phyloP scores from a whole-genome alignment of 2,888 invertebrate genomes.

The Chydorus sphaericus region DNA sequence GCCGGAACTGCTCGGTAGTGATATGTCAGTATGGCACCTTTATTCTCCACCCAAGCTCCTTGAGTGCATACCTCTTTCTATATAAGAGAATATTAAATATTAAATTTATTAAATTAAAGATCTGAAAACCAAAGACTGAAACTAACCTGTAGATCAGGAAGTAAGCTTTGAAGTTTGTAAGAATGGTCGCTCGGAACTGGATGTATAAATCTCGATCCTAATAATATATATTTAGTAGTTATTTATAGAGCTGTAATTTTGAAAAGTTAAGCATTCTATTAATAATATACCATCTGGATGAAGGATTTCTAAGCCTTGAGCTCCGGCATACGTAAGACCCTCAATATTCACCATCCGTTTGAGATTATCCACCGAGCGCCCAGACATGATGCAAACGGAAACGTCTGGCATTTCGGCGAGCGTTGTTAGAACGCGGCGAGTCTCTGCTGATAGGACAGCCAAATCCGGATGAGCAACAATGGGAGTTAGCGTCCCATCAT shows the following conservation, averaged over 20 bases:
- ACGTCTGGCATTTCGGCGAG: slow-evolving; percentile 30
- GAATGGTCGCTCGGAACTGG: slow-evolving; percentile 31
- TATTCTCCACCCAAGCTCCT: slow-evolving; percentile 33
- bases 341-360: slow-evolving; percentile 31
- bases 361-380: slow-evolving; percentile 29
- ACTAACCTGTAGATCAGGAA: slow-evolving; percentile 24
- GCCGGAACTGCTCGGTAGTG: slow-evolving; percentile 30
- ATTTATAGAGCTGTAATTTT: too few relatives aligned
- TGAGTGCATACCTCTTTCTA: slow-evolving; percentile 26
- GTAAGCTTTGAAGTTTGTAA: slow-evolving; percentile 26
- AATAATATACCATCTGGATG: slow-evolving; percentile 30
- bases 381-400: slow-evolving; percentile 32
- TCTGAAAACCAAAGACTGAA: slow-evolving; percentile 3
- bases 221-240: too few relatives aligned
- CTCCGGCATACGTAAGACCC: slow-evolving; percentile 32
- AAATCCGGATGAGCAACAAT: slow-evolving; percentile 31
- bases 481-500: slow-evolving; percentile 32
- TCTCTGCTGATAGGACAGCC: slow-evolving; percentile 29
- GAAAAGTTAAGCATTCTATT: slow-evolving; percentile 10
- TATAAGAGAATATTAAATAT: slow-evolving; percentile 6
- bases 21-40: slow-evolving; percentile 30
- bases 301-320: slow-evolving; percentile 32
- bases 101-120: background rate
- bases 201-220: slow-evolving; percentile 25
- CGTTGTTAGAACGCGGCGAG: slow-evolving; percentile 28